A percentile compares a stretch with the other conserved stretches of the same genome.
Evolutionary conservation across 2,113 vertebrate genomes (phyloP).

Genomic region (Perognathus longimembris): DNA sequence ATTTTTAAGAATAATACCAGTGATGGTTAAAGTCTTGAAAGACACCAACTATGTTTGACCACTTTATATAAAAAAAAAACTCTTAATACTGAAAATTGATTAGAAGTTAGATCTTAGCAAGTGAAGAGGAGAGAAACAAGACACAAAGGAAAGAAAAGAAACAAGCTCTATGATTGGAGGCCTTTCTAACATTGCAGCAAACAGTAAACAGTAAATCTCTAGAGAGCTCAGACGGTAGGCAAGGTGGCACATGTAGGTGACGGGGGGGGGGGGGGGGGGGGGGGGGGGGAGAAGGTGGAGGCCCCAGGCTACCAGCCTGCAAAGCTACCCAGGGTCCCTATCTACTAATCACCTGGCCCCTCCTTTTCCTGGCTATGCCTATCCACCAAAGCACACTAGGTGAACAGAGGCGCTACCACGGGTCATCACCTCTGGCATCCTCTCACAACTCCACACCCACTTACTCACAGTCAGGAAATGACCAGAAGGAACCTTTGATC

Average conservation of each 20-base stretch:
- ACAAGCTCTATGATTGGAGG: background rate
- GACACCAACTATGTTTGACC: background rate
- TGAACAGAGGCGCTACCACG: background rate
- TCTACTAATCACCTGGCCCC: fast-evolving
- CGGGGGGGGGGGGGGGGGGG: too few relatives aligned
- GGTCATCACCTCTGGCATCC: background rate
- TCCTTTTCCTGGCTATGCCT: background rate
- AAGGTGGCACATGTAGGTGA: too few relatives aligned
- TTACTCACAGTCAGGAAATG: background rate
- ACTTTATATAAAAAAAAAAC: background rate
- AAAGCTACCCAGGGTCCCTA: background rate
- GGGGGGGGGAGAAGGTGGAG: too few relatives aligned
- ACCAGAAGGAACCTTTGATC: background rate
- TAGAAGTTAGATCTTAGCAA: background rate
- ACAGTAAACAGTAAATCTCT: background rate
- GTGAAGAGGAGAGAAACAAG: background rate
- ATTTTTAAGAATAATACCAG: background rate
- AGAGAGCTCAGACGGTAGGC: background rate
- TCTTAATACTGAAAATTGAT: background rate
- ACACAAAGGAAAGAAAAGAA: background rate
- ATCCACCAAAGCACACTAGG: background rate
- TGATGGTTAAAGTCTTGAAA: background rate
- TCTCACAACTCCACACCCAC: background rate
- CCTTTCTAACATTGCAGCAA: background rate
- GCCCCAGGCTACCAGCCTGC: too few relatives aligned